A percentile compares a stretch with the other conserved stretches of the same genome.
phyloP scores from a whole-genome alignment of 2,797 vertebrate genomes.

The Liparis tanakae region DNA sequence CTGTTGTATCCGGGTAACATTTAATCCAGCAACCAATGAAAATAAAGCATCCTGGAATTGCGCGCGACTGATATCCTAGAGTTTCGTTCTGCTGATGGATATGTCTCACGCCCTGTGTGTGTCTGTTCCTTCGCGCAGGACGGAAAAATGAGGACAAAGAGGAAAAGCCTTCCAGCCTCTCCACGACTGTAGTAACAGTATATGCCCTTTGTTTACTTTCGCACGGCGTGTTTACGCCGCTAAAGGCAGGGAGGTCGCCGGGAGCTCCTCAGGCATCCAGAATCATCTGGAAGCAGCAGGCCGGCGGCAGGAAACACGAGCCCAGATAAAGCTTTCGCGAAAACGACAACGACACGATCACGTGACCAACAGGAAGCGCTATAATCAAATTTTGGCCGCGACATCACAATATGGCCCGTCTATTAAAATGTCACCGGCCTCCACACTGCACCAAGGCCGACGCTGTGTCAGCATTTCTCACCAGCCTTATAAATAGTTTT shows the following conservation, averaged over 20 bases:
- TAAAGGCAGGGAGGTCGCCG: slow-evolving; percentile 26
- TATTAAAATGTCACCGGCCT: slow-evolving; percentile 50
- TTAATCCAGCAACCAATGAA: no score
- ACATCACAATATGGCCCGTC: slow-evolving; percentile 39
- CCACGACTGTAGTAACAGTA: slow-evolving; percentile 45
- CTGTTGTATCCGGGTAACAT: no score
- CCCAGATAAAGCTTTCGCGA: slow-evolving; percentile 58
- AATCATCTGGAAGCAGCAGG: slow-evolving; percentile 21
- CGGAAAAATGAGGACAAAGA: slow-evolving; percentile 13
- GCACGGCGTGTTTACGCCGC: slow-evolving; percentile 26
- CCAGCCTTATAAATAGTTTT: slow-evolving; percentile 66
- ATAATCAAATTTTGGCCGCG: slow-evolving; percentile 53
- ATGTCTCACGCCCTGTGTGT: no score
- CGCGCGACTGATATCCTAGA: no score
- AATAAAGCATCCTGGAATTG: no score
- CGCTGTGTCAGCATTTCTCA: slow-evolving; percentile 60
- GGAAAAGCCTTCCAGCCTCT: slow-evolving; percentile 29
- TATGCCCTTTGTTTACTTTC: slow-evolving; percentile 52
- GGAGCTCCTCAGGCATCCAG: slow-evolving; percentile 23
- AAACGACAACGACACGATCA: slow-evolving; percentile 40
- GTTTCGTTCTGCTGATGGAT: no score
- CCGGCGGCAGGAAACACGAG: slow-evolving; percentile 56
- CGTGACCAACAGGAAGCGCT: slow-evolving; percentile 60
- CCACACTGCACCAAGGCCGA: slow-evolving; percentile 49
- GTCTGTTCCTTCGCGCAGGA: slow-evolving; percentile 5